Conservation (phyloP, 2,888 invertebrate genomes). For the Sinodicranocentrus sp. region DNA sequence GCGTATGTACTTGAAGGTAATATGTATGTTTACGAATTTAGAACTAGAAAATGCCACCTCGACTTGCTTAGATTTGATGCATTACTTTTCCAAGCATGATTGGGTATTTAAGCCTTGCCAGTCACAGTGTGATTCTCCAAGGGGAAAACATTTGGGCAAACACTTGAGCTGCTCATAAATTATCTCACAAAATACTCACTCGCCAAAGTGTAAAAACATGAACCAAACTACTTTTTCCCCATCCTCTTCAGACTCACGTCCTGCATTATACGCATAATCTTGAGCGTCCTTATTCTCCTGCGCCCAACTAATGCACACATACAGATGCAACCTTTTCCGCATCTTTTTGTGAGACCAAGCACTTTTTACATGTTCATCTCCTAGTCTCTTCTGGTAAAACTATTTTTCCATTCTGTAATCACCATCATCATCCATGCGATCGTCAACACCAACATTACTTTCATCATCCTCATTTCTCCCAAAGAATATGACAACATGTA, state of each 20-base stretch:
- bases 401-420: constrained; percentile 44
- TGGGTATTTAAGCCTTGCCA: constrained; percentile 65
- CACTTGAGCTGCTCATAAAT: constrained; percentile 69
- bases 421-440: constrained; percentile 28
- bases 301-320: too few species aligned
- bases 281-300: too few species aligned
- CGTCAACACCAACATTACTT: constrained; percentile 24
- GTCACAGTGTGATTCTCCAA: constrained; percentile 65
- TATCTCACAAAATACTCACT: constrained; percentile 55
- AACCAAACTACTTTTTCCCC: background rate
- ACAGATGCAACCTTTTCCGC: constrained; percentile 16
- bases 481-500: constrained; percentile 16
- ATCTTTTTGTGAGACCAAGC: background rate
- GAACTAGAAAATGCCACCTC: too few species aligned
- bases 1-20: too few species aligned
- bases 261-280: too few species aligned
- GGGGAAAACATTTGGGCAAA: constrained; percentile 68
- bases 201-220: constrained; percentile 56
- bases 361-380: background rate
- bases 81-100: constrained; percentile 53
- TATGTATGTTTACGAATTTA: too few species aligned
- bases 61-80: constrained; percentile 52
- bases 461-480: constrained; percentile 12
- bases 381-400: constrained; percentile 51
- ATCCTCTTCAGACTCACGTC: background rate